A percentile compares a stretch with the other conserved stretches of the same genome.
phyloP scores from a whole-genome alignment of 2,888 invertebrate species.

The Drosophila peninsularis region DNA sequence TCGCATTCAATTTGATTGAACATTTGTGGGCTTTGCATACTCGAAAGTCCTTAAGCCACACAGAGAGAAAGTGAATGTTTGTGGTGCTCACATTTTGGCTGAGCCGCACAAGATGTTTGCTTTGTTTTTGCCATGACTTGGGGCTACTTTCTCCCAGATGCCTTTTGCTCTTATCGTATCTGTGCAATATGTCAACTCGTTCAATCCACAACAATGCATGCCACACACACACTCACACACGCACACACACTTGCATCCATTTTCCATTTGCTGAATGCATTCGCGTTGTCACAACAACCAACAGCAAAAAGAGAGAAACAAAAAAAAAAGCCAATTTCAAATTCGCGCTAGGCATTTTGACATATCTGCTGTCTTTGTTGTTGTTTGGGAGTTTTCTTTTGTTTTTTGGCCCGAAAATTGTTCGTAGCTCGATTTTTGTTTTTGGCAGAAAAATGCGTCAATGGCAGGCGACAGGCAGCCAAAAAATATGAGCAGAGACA shows the following conservation, averaged over 20 bases:
- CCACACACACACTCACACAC: slow-evolving; percentile 33
- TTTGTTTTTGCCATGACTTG: slow-evolving; percentile 5
- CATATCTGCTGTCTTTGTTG: slow-evolving; percentile 49
- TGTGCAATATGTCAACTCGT: slow-evolving; percentile 64
- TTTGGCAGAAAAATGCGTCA: slow-evolving; percentile 55
- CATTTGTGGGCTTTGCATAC: neutral
- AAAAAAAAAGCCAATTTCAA: slow-evolving; percentile 48
- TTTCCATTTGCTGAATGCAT: slow-evolving; percentile 51
- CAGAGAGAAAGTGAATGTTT: slow-evolving; percentile 27
- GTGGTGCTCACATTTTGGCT: slow-evolving; percentile 3
- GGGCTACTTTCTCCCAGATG: slow-evolving; percentile 12
- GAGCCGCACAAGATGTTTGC: slow-evolving; percentile 4
- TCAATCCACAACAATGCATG: slow-evolving; percentile 41
- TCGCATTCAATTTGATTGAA: neutral
- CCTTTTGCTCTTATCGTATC: slow-evolving; percentile 41
- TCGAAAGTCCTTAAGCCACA: neutral
- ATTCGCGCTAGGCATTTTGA: slow-evolving; percentile 53
- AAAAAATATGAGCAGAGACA: slow-evolving; percentile 14
- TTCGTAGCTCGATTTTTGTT: slow-evolving; percentile 27
- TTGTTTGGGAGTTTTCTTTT: slow-evolving; percentile 15
- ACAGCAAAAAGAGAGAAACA: neutral
- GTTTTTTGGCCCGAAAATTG: slow-evolving; percentile 22
- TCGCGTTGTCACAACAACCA: slow-evolving; percentile 31
- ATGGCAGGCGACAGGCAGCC: slow-evolving; percentile 44
- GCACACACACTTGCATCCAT: slow-evolving; percentile 37